These are phyloP conservation scores for Heliothis peltigera DNA, from an alignment of 2,888 invertebrate species.

Conservation along the genomic window DNA sequence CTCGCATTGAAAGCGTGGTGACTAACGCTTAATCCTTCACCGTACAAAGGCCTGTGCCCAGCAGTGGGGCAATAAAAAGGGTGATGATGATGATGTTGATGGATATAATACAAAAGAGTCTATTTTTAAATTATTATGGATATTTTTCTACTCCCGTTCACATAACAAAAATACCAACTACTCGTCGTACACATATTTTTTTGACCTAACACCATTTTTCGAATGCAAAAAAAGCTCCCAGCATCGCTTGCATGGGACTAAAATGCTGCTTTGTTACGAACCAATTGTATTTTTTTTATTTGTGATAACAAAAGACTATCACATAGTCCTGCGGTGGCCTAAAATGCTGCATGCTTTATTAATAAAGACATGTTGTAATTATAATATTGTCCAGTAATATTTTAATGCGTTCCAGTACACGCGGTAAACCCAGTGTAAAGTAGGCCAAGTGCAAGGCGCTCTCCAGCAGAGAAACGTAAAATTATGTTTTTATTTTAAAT, in stretches of 20 bases:
- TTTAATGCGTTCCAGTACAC: slow-evolving; percentile 16
- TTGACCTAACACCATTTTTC: not conserved
- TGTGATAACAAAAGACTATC: not conserved
- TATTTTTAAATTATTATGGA: no score
- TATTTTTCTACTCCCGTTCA: no score
- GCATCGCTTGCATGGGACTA: not conserved
- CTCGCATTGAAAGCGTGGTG: no score
- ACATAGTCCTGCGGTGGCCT: not conserved
- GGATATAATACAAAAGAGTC: no score
- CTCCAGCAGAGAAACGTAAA: slow-evolving; percentile 7
- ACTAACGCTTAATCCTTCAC: no score
- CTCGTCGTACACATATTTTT: not conserved
- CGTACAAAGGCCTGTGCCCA: no score
- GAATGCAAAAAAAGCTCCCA: not conserved
- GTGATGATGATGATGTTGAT: no score
- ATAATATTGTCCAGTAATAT: not conserved
- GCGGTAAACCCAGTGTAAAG: slow-evolving; percentile 11
- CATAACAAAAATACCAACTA: not conserved
- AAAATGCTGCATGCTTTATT: no score
- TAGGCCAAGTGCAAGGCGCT: slow-evolving; percentile 35
- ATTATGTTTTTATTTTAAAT: slow-evolving; percentile 25
- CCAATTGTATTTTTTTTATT: no score
- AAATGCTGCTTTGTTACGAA: slow-evolving; percentile 1
- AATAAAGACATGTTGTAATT: no score
- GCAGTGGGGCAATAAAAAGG: no score